A percentile compares a stretch with the other conserved stretches of the same genome.
Conservation (phyloP, 2,113 vertebrate genomes). For the Probosciger aterrimus region DNA sequence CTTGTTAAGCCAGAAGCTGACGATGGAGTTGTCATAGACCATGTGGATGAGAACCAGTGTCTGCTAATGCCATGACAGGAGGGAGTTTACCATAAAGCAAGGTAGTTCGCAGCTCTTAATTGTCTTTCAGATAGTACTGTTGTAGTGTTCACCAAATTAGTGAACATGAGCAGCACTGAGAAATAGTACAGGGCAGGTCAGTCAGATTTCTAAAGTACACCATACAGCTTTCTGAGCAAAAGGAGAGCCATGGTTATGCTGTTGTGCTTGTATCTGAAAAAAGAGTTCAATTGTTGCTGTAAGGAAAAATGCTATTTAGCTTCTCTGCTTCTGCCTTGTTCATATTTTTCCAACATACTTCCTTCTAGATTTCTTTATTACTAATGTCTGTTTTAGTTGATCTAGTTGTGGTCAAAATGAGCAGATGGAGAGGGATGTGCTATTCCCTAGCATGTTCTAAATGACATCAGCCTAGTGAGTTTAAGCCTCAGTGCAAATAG, state of each 20-base stretch:
- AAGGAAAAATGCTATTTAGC: background rate
- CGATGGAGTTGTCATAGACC: accelerated
- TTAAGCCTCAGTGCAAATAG: background rate
- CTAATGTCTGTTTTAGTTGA: background rate
- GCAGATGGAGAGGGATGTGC: background rate
- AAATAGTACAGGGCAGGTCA: background rate
- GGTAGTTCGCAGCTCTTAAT: background rate
- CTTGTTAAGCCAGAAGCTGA: background rate
- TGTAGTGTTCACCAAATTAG: too few species aligned
- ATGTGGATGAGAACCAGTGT: background rate
- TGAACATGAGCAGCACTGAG: background rate
- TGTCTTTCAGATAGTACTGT: accelerated
- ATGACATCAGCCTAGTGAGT: background rate
- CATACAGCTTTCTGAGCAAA: background rate
- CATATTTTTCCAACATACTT: background rate
- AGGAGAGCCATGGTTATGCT: accelerated
- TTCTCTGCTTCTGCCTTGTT: background rate
- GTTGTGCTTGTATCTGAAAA: background rate
- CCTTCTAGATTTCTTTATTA: background rate
- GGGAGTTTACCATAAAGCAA: background rate
- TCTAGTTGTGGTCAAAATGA: background rate
- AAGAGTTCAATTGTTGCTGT: background rate
- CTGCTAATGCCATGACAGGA: background rate
- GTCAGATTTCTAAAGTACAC: background rate
- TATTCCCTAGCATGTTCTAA: background rate